Percentiles rank a stretch among this genome's conserved stretches.
phyloP scores from a whole-genome alignment of 2,113 vertebrate species.

The Nothocercus nigrocapillus region DNA sequence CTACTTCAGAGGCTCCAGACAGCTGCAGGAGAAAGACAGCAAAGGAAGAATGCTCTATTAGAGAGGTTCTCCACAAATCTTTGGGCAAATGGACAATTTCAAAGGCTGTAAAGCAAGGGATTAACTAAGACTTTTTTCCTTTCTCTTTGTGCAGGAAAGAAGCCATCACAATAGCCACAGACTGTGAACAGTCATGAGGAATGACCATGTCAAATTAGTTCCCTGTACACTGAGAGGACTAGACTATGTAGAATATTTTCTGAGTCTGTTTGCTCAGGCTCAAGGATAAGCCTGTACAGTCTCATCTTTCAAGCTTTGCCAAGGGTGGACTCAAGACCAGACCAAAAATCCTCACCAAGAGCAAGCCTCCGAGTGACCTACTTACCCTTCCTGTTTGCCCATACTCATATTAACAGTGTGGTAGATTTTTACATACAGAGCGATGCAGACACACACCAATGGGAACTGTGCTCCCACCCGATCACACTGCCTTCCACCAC shows the following conservation, averaged over 20 bases:
- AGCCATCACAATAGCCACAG: neutral
- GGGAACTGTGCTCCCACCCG: neutral
- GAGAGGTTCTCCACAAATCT: neutral
- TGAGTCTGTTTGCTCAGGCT: neutral
- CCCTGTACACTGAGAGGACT: neutral
- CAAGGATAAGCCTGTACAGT: neutral
- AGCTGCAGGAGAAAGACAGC: neutral
- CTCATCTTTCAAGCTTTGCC: neutral
- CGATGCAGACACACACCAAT: accelerated
- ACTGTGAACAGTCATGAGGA: neutral
- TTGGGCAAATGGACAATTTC: neutral
- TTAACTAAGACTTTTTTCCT: neutral
- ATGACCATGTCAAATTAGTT: neutral
- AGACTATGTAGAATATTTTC: neutral
- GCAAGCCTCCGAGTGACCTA: neutral
- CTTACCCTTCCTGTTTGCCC: neutral
- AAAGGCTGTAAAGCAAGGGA: neutral
- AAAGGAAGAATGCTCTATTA: neutral
- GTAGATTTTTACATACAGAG: neutral
- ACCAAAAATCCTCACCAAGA: neutral
- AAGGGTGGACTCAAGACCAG: neutral
- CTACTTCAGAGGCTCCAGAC: neutral
- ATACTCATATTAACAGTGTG: neutral
- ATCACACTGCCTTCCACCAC: neutral
- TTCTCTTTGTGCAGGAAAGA: neutral